Evolutionary conservation across 2,113 vertebrate species (phyloP).

Genomic region (Tylochromis polylepis): DNA sequence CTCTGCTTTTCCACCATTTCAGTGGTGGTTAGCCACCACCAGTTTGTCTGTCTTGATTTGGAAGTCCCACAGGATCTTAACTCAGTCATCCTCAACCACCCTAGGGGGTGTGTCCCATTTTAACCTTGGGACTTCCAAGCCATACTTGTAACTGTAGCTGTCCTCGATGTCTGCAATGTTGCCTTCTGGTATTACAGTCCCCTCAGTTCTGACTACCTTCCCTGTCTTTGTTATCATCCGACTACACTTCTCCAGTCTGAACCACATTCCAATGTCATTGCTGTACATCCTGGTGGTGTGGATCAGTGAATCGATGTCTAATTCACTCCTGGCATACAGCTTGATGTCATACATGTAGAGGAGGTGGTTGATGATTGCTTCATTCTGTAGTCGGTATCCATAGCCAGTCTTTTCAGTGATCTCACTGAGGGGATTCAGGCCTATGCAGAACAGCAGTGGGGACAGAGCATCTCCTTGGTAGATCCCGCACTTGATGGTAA

Average conservation of each 20-base stretch:
- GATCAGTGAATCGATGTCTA: fast-evolving
- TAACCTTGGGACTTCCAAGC: background rate
- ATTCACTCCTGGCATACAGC: background rate
- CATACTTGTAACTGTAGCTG: background rate
- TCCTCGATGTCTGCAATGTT: no score
- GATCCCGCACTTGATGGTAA: no score
- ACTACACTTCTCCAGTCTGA: background rate
- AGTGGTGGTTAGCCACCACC: background rate
- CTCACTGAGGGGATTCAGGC: background rate
- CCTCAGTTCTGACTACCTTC: background rate
- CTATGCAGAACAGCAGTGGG: no score
- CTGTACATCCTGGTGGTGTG: background rate
- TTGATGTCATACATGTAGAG: background rate
- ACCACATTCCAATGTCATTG: background rate
- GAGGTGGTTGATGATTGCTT: background rate
- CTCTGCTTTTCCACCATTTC: background rate
- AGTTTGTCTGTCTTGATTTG: background rate
- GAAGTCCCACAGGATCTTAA: background rate
- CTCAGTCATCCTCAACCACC: background rate
- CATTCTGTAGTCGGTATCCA: no score
- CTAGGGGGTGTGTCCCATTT: background rate
- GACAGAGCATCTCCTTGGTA: no score
- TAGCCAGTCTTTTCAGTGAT: no score
- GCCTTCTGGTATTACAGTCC: background rate
- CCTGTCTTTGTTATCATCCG: background rate